Conservation (phyloP, 2,113 vertebrate species). For the Xiphorhynchus elegans region DNA sequence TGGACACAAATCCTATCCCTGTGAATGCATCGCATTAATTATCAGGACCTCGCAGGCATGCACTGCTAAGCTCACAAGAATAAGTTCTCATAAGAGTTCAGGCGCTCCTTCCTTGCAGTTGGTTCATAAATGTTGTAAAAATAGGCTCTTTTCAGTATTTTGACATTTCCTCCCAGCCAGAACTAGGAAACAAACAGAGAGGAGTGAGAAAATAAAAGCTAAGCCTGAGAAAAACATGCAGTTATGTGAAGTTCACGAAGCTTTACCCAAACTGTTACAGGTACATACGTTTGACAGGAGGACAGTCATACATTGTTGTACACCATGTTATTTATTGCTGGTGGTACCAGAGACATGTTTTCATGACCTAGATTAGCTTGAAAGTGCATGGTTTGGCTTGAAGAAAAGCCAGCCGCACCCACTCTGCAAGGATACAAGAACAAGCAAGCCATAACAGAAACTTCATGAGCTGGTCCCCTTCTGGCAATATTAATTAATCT, state of each 20-base stretch:
- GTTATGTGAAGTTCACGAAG: not conserved
- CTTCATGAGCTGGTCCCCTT: not conserved
- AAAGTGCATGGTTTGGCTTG: not conserved
- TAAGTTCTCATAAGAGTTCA: not conserved
- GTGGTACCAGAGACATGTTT: not conserved
- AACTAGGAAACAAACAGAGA: not conserved
- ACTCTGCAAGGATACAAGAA: not conserved
- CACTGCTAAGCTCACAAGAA: not conserved
- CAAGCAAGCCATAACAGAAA: not conserved
- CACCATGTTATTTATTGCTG: not conserved
- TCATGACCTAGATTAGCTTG: not conserved
- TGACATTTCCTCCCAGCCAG: not conserved
- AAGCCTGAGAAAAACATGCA: not conserved
- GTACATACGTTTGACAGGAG: fast-evolving
- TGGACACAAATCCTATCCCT: not conserved
- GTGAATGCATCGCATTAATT: not conserved
- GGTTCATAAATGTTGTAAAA: not conserved
- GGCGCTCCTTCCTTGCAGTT: conserved; percentile 5
- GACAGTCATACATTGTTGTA: fast-evolving
- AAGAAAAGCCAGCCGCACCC: fast-evolving
- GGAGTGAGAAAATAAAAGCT: not conserved
- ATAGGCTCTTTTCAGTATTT: not conserved
- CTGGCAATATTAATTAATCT: not conserved
- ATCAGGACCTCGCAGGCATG: not conserved
- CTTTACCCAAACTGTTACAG: not conserved